Percentiles rank a stretch among this genome's conserved stretches.
phyloP scores from a whole-genome alignment of 2,113 vertebrate species.

The Motacilla alba region DNA sequence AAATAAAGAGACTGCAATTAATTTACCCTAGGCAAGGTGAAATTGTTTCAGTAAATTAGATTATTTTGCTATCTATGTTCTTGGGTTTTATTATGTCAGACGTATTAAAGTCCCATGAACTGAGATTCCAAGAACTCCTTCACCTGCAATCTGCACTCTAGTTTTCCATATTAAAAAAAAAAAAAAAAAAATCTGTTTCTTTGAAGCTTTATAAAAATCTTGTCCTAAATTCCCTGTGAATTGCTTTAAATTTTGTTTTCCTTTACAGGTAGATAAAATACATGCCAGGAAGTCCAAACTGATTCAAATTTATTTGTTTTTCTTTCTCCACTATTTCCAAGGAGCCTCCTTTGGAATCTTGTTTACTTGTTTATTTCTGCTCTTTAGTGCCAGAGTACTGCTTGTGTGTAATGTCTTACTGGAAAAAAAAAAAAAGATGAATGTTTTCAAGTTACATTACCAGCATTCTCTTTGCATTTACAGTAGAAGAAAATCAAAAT shows the following conservation, averaged over 20 bases:
- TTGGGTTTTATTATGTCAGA: neutral
- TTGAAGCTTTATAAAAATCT: neutral
- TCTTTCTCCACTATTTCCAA: neutral
- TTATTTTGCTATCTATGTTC: constrained; percentile 13
- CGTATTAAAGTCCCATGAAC: constrained; percentile 16
- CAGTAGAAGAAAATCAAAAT: neutral
- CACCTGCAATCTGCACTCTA: neutral
- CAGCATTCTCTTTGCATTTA: neutral
- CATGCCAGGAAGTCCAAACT: neutral
- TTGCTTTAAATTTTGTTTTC: neutral
- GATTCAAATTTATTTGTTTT: neutral
- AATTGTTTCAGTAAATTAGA: constrained; percentile 9
- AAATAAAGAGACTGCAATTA: neutral
- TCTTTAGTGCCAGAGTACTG: neutral
- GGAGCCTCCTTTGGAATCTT: neutral
- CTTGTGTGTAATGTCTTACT: neutral
- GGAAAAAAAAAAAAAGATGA: neutral
- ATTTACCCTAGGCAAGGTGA: neutral
- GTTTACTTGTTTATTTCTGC: neutral
- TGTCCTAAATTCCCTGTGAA: neutral
- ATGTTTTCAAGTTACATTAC: neutral
- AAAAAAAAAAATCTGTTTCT: neutral
- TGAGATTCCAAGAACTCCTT: constrained; percentile 31
- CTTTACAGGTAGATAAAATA: neutral
- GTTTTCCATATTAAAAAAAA: neutral